These are phyloP conservation scores for Gasteruption jaculator DNA, from an alignment of 2,888 invertebrate species.

Conservation along the genomic window DNA sequence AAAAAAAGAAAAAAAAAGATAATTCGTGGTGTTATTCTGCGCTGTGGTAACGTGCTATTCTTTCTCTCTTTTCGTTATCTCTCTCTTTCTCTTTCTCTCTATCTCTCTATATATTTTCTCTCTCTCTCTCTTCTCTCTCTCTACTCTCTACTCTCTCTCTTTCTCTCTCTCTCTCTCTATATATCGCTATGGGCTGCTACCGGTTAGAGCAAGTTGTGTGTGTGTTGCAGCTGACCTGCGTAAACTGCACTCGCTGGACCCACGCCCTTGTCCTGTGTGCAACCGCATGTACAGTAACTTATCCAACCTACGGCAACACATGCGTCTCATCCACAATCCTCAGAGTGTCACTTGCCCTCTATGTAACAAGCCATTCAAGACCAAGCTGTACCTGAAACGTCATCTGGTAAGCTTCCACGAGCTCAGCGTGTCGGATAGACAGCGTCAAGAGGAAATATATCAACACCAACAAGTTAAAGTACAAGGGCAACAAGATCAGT, in stretches of 20 bases:
- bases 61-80: too few relatives aligned
- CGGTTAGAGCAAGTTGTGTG: constrained; percentile 52
- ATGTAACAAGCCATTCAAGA: constrained; percentile 63
- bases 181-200: constrained; percentile 41
- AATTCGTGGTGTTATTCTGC: constrained; percentile 32
- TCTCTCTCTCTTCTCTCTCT: too few relatives aligned
- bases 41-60: constrained; percentile 37
- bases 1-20: constrained; percentile 11
- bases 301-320: constrained; percentile 63
- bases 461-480: constrained; percentile 45
- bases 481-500: constrained; percentile 25
- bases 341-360: constrained; percentile 60
- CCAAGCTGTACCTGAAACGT: constrained; percentile 60
- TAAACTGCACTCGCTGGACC: constrained; percentile 56
- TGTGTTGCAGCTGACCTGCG: constrained; percentile 54
- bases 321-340: constrained; percentile 64
- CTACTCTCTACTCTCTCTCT: too few relatives aligned
- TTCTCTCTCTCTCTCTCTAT: too few relatives aligned
- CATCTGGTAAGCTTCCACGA: constrained; percentile 60
- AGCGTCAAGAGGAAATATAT: constrained; percentile 49
- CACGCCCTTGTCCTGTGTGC: constrained; percentile 62
- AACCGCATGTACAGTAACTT: constrained; percentile 64
- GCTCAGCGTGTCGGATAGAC: constrained; percentile 45
- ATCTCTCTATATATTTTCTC: too few relatives aligned
- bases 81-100: too few relatives aligned